Base-by-base conservation (phyloP, 2,113 vertebrate species). In the Dascyllus trimaculatus region DNA sequence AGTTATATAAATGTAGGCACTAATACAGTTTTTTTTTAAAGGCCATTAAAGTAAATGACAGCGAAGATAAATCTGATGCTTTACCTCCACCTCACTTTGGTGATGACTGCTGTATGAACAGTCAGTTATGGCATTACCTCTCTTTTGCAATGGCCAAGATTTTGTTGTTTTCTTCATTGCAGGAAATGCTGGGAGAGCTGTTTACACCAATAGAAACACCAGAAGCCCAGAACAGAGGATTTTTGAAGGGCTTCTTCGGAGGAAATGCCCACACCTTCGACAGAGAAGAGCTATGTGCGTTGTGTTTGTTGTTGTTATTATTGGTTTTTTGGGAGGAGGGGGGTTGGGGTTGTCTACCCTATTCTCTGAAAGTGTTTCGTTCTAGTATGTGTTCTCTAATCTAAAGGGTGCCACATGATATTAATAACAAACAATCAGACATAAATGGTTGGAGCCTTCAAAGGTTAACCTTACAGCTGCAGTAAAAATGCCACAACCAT, bases 151-250 rank as follows among this genome's bases (percentile, higher is more conserved):
- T 38, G 67, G 0, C 2, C 43, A 59, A 59, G 2, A 63, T 9
- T 4, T 5, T 54, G 21, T 15, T 56, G 0, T 24, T 54, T 49
- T 73, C 6, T 59, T 64, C 4, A 9, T 78, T 87, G 10, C 87
- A 99, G 98, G 98, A 99, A 76, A 97, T 98, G 97, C 95, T 99
- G 59, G 98, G 98, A 63, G 98, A 99, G 90, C 93, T 99, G 82
- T 99, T 99, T 92, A 98, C 94, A 60, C 96, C 97, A 7, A 97
- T 96, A 86, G 97, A 99, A 93, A 98, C 96, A 15, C 98, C 98
- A n/a, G 98, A 99, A 90, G 97, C 97, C 53, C 98, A 98, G 86
- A 99, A 96, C 90, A 94, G 96, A 95, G 98, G 98, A 45, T 99
- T 99, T 88, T 95, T 99, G 26, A 99, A 99, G 86, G 98, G 98